Evolutionary conservation across 1,140 invertebrate genomes (phyloP).

Genomic region (Drosophila fuyamai): DNA sequence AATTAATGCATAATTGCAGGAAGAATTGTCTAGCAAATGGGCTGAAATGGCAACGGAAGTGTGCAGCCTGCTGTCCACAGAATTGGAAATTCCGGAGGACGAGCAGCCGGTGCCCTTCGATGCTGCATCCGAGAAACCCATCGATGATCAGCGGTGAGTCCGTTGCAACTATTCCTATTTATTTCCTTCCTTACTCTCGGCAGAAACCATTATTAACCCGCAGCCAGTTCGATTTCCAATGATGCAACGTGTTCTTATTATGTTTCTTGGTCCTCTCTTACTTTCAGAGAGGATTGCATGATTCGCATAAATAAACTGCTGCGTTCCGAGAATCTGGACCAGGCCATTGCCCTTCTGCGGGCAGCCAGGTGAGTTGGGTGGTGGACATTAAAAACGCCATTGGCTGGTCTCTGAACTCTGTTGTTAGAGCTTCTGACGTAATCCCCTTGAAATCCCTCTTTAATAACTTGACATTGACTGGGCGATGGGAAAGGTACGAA

Average conservation of each 20-base stretch:
- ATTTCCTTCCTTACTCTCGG: not conserved
- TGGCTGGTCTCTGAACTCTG: slow-evolving; percentile 22
- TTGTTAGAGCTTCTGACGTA: slow-evolving; percentile 36
- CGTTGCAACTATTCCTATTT: not conserved
- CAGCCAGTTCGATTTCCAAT: slow-evolving; percentile 23
- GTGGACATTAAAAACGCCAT: slow-evolving; percentile 21
- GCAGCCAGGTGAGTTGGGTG: slow-evolving; percentile 90
- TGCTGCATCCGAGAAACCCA: slow-evolving; percentile 91
- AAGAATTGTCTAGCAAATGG: slow-evolving; percentile 89
- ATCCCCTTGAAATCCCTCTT: slow-evolving; percentile 61
- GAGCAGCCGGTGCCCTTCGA: slow-evolving; percentile 92
- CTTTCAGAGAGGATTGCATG: slow-evolving; percentile 92
- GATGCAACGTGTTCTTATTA: slow-evolving; percentile 24
- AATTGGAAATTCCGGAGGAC: slow-evolving; percentile 86
- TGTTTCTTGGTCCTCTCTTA: slow-evolving; percentile 58
- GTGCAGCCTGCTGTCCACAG: slow-evolving; percentile 88
- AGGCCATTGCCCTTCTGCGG: slow-evolving; percentile 92
- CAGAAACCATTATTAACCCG: not conserved
- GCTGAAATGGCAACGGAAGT: slow-evolving; percentile 89
- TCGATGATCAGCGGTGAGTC: slow-evolving; percentile 95
- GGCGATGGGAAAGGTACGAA: slow-evolving; percentile 52
- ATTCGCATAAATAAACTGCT: slow-evolving; percentile 93
- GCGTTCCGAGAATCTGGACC: slow-evolving; percentile 88
- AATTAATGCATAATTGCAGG: slow-evolving; percentile 63
- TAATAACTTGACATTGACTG: slow-evolving; percentile 82